Evolutionary conservation across 2,797 vertebrate species (phyloP).

Genomic region (Synaphobranchus kaupii): DNA sequence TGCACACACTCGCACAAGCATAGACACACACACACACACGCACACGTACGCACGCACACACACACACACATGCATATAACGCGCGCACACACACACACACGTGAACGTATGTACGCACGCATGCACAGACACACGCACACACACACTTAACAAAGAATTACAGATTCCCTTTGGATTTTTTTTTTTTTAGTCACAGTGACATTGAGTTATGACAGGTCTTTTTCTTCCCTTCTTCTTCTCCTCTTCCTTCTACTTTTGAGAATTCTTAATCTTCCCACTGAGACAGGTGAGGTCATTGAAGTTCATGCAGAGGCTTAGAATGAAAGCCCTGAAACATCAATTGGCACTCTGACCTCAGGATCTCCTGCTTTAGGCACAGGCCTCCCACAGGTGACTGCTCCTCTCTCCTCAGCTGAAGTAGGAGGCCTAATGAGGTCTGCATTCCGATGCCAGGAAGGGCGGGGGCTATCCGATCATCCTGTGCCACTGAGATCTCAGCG

Average conservation of each 20-base stretch:
- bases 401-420: not conserved
- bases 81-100: not conserved
- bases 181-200: slow-evolving; percentile 11
- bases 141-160: not conserved
- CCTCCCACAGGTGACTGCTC: not conserved
- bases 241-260: not conserved
- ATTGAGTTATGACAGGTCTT: slow-evolving; percentile 17
- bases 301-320: slow-evolving; percentile 48
- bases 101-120: not conserved
- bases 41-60: slow-evolving; percentile 12
- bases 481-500: not conserved
- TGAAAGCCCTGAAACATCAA: slow-evolving; percentile 60
- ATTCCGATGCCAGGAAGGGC: not conserved
- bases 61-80: not conserved
- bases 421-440: not conserved
- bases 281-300: slow-evolving; percentile 31
- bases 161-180: not conserved
- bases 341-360: slow-evolving; percentile 64
- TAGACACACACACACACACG: slow-evolving; percentile 1
- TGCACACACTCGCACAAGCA: slow-evolving; percentile 15
- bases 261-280: slow-evolving; percentile 36
- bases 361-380: slow-evolving; percentile 60
- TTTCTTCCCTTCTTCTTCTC: slow-evolving; percentile 22
- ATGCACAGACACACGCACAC: not conserved
- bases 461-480: not conserved